phyloP scores from a whole-genome alignment of 2,113 vertebrate species.

The Erythrocercus mccallii region DNA sequence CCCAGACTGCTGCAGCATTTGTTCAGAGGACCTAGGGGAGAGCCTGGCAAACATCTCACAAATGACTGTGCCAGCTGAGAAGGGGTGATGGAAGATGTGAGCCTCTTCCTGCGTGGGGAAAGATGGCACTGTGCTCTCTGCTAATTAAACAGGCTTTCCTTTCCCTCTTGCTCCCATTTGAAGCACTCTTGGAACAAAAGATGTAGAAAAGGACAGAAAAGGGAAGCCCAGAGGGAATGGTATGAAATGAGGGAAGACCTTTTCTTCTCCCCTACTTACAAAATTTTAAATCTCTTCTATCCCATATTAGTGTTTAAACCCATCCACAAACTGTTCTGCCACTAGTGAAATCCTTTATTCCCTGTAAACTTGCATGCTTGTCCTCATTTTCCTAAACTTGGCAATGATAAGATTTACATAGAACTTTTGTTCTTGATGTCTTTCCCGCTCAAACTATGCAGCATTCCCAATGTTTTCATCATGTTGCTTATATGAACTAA shows the following conservation, averaged over 20 bases:
- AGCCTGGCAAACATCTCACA: background rate
- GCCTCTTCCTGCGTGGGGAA: background rate
- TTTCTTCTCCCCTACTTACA: background rate
- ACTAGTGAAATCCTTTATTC: background rate
- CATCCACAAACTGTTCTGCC: background rate
- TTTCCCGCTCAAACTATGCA: background rate
- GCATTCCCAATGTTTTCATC: background rate
- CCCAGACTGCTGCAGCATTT: background rate
- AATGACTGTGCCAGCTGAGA: background rate
- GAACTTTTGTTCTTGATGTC: background rate
- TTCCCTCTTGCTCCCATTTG: background rate
- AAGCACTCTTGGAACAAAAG: background rate
- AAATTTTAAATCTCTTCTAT: background rate
- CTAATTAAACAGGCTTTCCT: conserved; percentile 9
- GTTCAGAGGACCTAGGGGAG: background rate
- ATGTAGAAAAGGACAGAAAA: background rate
- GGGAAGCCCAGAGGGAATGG: background rate
- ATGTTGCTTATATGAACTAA: background rate
- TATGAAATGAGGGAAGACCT: background rate
- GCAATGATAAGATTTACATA: background rate
- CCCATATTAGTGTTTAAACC: background rate
- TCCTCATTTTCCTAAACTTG: background rate
- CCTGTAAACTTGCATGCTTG: background rate
- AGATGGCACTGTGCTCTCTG: background rate
- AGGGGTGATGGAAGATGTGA: background rate